A percentile compares a stretch with the other conserved stretches of the same genome.
Evolutionary conservation across 2,888 invertebrate species (phyloP).

Genomic region (Parthenolecanium corni): DNA sequence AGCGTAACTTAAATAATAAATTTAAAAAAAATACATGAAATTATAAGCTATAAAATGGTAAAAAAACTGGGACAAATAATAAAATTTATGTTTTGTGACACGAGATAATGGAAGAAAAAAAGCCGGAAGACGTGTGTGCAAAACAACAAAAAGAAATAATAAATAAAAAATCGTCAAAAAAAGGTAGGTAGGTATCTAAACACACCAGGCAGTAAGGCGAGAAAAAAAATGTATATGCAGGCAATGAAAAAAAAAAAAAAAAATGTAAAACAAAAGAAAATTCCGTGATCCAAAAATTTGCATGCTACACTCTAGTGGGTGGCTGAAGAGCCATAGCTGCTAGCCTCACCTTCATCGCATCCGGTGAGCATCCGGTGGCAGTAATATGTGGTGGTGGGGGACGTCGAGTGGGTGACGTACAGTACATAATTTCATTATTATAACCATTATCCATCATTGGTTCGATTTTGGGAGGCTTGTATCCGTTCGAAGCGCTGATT

Average conservation of each 20-base stretch:
- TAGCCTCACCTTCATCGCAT: constrained; percentile 78
- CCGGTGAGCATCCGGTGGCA: constrained; percentile 39
- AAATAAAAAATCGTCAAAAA: background rate
- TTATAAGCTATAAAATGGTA: no score
- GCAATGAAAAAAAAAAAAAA: no score
- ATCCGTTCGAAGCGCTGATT: constrained; percentile 34
- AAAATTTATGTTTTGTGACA: background rate
- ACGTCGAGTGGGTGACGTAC: constrained; percentile 33
- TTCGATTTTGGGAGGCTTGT: constrained; percentile 34
- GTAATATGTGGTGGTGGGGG: constrained; percentile 28
- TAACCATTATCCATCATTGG: constrained; percentile 27
- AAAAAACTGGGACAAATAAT: background rate
- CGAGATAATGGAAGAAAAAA: constrained; percentile 5
- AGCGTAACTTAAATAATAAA: no score
- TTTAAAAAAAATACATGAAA: no score
- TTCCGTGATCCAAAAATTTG: constrained; percentile 8
- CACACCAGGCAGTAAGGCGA: constrained; percentile 21
- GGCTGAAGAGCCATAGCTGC: constrained; percentile 81
- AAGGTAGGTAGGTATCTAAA: background rate
- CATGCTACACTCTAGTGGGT: constrained; percentile 65
- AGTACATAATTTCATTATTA: constrained; percentile 38
- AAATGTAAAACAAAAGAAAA: background rate
- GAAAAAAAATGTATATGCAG: background rate
- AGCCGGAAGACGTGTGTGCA: background rate
- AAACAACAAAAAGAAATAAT: background rate